Evolutionary conservation across 2,113 vertebrate species (phyloP).

Genomic region (Xenopus tropicalis): DNA sequence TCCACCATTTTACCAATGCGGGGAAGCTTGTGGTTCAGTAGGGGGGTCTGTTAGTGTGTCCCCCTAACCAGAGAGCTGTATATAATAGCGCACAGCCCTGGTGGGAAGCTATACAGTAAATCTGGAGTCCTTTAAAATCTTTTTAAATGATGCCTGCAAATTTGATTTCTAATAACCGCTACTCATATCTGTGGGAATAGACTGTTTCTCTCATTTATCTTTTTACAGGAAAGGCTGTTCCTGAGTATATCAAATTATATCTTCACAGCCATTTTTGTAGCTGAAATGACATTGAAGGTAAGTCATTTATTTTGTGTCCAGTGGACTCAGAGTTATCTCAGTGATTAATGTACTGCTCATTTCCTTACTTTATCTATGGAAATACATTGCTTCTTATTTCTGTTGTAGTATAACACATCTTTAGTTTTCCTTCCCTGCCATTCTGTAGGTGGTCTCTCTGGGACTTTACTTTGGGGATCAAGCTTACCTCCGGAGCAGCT

Average conservation of each 20-base stretch:
- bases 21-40: no score
- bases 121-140: no score
- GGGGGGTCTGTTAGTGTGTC: no score
- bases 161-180: no score
- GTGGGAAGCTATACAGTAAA: no score
- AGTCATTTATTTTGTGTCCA: constrained; percentile 23
- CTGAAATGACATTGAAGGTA: constrained; percentile 97
- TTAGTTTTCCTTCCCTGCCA: background rate
- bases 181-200: no score
- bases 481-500: constrained; percentile 93
- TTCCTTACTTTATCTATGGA: background rate
- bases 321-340: background rate
- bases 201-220: background rate
- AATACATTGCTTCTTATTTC: constrained; percentile 1
- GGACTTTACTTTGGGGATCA: constrained; percentile 90
- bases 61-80: no score
- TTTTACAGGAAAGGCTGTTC: constrained; percentile 82
- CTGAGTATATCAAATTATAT: constrained; percentile 96
- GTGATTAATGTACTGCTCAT: background rate
- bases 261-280: constrained; percentile 94
- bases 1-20: no score
- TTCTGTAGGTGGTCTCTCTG: constrained; percentile 86
- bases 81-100: no score
- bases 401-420: no score
- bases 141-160: no score